These are phyloP conservation scores for Nymphalis io DNA, from an alignment of 1,140 invertebrate genomes.

Conservation along the genomic window DNA sequence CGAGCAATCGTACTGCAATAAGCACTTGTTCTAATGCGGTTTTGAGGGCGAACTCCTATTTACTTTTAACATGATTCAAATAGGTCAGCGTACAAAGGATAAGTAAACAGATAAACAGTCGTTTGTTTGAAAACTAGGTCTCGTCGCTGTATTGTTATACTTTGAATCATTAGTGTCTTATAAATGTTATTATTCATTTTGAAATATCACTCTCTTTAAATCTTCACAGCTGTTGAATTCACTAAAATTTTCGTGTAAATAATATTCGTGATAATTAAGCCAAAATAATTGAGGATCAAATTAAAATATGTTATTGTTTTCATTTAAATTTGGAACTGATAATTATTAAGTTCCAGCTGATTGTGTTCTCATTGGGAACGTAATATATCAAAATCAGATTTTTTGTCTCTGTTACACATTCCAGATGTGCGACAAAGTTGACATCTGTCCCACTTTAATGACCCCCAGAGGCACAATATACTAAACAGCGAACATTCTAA, in stretches of 20 bases:
- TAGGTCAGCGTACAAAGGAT: slow-evolving; percentile 61
- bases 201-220: slow-evolving; percentile 8
- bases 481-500: slow-evolving; percentile 79
- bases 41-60: slow-evolving; percentile 63
- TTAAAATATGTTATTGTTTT: neutral
- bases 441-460: slow-evolving; percentile 72
- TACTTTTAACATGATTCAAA: slow-evolving; percentile 62
- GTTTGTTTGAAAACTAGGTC: slow-evolving; percentile 29
- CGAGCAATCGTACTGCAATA: slow-evolving; percentile 39
- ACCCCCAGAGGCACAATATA: slow-evolving; percentile 66
- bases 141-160: slow-evolving; percentile 25
- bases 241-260: no score
- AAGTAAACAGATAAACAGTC: slow-evolving; percentile 35
- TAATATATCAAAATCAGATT: neutral
- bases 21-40: slow-evolving; percentile 55
- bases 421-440: slow-evolving; percentile 61
- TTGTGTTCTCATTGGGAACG: neutral
- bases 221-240: slow-evolving; percentile 7
- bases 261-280: neutral
- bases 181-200: neutral
- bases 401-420: slow-evolving; percentile 29
- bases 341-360: neutral
- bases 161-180: slow-evolving; percentile 25
- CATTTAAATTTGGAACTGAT: neutral
- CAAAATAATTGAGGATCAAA: neutral